phyloP scores from a whole-genome alignment of 2,797 vertebrate genomes.

The Leptoclinus maculatus region DNA sequence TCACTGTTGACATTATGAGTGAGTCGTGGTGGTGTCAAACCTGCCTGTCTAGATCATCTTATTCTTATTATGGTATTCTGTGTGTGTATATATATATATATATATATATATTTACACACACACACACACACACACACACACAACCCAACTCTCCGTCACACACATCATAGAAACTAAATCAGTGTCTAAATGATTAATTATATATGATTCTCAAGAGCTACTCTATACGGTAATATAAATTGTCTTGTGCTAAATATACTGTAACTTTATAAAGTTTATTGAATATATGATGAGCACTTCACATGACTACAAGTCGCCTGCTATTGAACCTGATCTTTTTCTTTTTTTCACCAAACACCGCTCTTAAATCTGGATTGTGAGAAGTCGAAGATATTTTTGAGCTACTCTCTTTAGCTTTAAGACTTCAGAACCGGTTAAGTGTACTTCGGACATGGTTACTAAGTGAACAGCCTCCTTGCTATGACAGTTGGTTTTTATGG shows the following conservation, averaged over 20 bases:
- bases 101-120: not conserved
- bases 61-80: not conserved
- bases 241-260: not conserved
- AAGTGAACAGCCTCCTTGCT: slow-evolving; percentile 16
- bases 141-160: not conserved
- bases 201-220: not conserved
- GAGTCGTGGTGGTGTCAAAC: slow-evolving; percentile 4
- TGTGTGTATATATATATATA: not conserved
- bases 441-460: slow-evolving; percentile 37
- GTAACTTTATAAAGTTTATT: not conserved
- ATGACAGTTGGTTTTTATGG: slow-evolving; percentile 61
- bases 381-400: not conserved
- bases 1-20: slow-evolving; percentile 50
- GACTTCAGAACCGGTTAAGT: slow-evolving; percentile 41
- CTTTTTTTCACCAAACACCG: not conserved
- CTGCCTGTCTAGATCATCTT: not conserved
- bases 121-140: not conserved
- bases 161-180: not conserved
- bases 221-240: not conserved
- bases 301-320: not conserved
- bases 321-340: not conserved
- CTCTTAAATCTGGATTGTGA: not conserved
- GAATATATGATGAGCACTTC: slow-evolving; percentile 2
- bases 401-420: slow-evolving; percentile 30
- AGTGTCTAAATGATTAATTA: not conserved